These are phyloP conservation scores for Apamea sordens DNA, from an alignment of 2,888 invertebrate species.

Conservation along the genomic window DNA sequence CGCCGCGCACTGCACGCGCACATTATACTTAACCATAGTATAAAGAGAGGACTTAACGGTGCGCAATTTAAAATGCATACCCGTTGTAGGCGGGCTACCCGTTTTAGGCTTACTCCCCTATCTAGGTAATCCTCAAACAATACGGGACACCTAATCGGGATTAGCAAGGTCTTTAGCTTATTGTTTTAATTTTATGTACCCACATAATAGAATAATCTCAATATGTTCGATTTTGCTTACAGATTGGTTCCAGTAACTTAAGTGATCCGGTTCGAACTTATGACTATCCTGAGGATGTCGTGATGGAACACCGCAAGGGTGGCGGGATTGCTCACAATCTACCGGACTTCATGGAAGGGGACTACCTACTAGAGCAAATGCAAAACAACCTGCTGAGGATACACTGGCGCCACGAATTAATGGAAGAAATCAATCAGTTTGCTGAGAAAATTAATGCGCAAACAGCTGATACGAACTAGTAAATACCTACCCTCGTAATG, in stretches of 20 bases:
- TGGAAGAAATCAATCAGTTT: slow-evolving; percentile 42
- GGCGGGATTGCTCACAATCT: slow-evolving; percentile 93
- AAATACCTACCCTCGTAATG: not conserved
- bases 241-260: slow-evolving; percentile 93
- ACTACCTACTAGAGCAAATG: slow-evolving; percentile 33
- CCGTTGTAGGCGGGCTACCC: too few species aligned
- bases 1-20: too few species aligned
- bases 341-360: slow-evolving; percentile 91
- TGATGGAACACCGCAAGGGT: slow-evolving; percentile 97
- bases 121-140: not conserved
- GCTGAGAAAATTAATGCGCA: slow-evolving; percentile 8
- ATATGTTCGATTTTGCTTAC: slow-evolving; percentile 69
- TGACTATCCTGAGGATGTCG: slow-evolving; percentile 97
- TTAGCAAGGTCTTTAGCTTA: not conserved
- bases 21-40: too few species aligned
- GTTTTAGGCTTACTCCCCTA: too few species aligned
- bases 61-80: too few species aligned
- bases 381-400: slow-evolving; percentile 38
- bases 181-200: not conserved
- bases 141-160: not conserved
- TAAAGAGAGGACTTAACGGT: too few species aligned
- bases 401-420: slow-evolving; percentile 9
- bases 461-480: slow-evolving; percentile 41
- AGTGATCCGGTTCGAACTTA: slow-evolving; percentile 98
- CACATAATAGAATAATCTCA: not conserved